Evolutionary conservation across 1,140 invertebrate genomes (phyloP).

Genomic region (Atta cephalotes): DNA sequence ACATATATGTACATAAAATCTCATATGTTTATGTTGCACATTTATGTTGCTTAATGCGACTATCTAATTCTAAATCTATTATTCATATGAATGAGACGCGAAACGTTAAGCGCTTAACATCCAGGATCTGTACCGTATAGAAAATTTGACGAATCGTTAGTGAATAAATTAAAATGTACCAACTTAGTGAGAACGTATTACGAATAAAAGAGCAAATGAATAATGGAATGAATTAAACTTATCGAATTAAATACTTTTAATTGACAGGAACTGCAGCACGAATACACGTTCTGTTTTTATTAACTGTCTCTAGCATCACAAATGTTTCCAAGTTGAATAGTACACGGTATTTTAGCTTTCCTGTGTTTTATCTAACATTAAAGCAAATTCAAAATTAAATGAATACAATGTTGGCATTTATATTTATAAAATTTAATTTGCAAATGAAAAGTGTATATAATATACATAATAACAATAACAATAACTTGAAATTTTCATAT

Average conservation of each 20-base stretch:
- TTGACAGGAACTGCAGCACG: not conserved
- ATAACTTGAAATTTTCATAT: not conserved
- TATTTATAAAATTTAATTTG: not conserved
- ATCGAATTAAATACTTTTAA: constrained; percentile 2
- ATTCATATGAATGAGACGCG: constrained; percentile 39
- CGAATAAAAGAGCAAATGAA: not conserved
- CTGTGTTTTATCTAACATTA: not conserved
- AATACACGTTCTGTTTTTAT: not conserved
- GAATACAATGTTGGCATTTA: not conserved
- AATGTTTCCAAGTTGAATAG: not conserved
- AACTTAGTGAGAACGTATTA: not conserved
- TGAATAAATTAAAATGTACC: not conserved
- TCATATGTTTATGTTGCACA: constrained; percentile 24
- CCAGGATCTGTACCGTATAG: not conserved
- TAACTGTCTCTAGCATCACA: not conserved
- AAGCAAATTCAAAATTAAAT: not conserved
- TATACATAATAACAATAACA: not conserved
- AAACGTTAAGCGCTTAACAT: constrained; percentile 32
- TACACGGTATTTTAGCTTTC: not conserved
- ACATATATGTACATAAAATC: not conserved
- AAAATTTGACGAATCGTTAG: constrained; percentile 34
- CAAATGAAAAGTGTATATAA: not conserved
- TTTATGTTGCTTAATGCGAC: constrained; percentile 34
- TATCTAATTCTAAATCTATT: constrained; percentile 49
- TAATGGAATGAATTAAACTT: not conserved